Evolutionary conservation across 2,888 invertebrate genomes (phyloP), one percentile per base, ranked within the genome.

Genomic region (Drosophila putrida): DNA sequence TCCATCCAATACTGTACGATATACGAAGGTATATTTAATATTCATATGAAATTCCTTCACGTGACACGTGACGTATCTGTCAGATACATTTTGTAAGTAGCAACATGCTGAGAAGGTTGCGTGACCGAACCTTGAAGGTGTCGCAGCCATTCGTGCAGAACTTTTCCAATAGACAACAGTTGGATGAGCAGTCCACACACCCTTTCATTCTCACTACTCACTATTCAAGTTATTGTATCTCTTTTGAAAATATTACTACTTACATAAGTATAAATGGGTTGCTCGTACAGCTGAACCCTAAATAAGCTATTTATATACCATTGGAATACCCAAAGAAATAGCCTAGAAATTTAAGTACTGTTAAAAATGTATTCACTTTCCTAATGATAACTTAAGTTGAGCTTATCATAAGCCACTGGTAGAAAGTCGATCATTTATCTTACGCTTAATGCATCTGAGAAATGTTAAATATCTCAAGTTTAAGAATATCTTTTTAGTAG

Each of bases 91-190:
- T 41, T 41, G 20, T 20, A 39, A 20, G 9, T 38, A 54, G 36
- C 50, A 46, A 53, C 38, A 53, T 46, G 72, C 75, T 78, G 59
- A 38, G 62, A 25, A 44, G 44, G 35, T 86, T 82, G 83, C 87
- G 83, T 83, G 83, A 75, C 77, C 58, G 57, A 49, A 73, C 77
- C 80, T 83, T 77, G 70, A 80, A 66, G 71, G 86, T 82, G 80
- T 83, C 71, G 73, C 78, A 82, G 36, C 62, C 86, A 71, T 75
- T 82, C 88, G 86, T 82, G 83, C 86, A 82, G 83, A 75, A 86
- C 83, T 82, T 73, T 73, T 68, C 58, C 82, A 75, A 61, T 79
- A 63, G 50, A 72, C 60, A 71, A 57, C 82, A 88, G 72, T 84
- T 82, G 85, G 63, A 67, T 41, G 59, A 55, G 39, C 58, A 35